Evolutionary conservation across 2,113 vertebrate species (phyloP), one percentile per base, ranked within the genome.

Genomic region (Malaclemys terrapin): DNA sequence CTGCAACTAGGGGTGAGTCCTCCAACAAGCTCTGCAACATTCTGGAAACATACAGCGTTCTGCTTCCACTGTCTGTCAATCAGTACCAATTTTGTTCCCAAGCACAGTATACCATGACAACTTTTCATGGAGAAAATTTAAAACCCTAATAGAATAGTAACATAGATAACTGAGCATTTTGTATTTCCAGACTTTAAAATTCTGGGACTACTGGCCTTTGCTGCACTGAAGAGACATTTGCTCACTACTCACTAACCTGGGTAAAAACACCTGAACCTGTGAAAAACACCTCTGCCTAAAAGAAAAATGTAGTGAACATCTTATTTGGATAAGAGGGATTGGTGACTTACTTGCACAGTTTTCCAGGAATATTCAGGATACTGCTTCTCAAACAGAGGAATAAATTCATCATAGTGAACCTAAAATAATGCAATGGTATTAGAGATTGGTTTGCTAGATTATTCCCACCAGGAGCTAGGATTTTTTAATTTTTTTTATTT

Each of bases 321-420:
- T 88, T 62, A 86, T 10, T 82, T 0, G 0, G 90, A 24, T 82
- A 93, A 96, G 45, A 84, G 3, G 10, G 93, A 81, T 5, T 47
- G 13, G 50, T 80, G 35, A 94, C 98, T 97, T 97, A 99, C 99
- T 98, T 99, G 98, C 50, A 99, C 98, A 0, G 88, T 89, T 81
- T 97, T 98, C 99, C 99, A 99, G 13, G 98, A 98, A 92, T 98
- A 97, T n/a, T 98, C 98, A 7, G 99, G 98, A 93, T 99, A 99
- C 53, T 99, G 99, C 75, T 98, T 98, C 97, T 99, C 99, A 98
- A 99, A 99, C 94, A 99, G 97, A 0, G 99, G 99, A 87, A 99
- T 98, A 93, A 99, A 99, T 69, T 99, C 99, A 56, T 99, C 96
- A 35, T 98, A 99, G 93, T 99, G 99, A 35, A 99, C 98, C 99